Conservation (phyloP, 2,888 invertebrate genomes). For the Drosophila cyrtoloma region DNA sequence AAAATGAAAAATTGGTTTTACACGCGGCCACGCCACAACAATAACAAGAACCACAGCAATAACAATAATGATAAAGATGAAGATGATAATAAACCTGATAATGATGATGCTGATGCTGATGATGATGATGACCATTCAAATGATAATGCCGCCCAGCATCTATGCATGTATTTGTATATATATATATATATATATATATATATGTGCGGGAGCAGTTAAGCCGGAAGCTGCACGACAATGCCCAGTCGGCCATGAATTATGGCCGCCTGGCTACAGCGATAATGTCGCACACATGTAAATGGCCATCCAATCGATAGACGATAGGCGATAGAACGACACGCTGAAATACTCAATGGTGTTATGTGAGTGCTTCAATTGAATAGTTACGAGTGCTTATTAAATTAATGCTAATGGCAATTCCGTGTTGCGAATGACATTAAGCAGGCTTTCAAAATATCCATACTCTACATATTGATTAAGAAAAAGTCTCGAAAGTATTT, state of each 20-base stretch:
- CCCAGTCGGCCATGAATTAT: conserved; percentile 65
- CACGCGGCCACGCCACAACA: conserved; percentile 63
- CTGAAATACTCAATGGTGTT: background rate
- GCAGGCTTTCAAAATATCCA: background rate
- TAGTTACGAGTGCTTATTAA: conserved; percentile 10
- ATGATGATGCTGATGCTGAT: conserved; percentile 13
- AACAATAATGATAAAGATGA: conserved; percentile 32
- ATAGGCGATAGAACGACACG: conserved; percentile 28
- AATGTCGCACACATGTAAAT: conserved; percentile 55
- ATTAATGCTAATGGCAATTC: conserved; percentile 11
- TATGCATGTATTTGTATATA: background rate
- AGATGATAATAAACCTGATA: conserved; percentile 48
- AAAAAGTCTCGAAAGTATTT: background rate
- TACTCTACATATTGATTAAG: background rate
- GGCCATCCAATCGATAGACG: conserved; percentile 65
- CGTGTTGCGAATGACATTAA: conserved; percentile 8
- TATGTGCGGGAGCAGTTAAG: background rate
- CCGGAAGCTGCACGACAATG: conserved; percentile 37
- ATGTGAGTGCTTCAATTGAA: conserved; percentile 28
- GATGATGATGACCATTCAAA: conserved; percentile 27
- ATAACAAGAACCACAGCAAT: conserved; percentile 36
- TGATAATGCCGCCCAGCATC: conserved; percentile 27
- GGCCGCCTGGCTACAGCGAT: conserved; percentile 33
- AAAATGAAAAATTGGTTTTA: conserved; percentile 79
- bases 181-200: background rate